Evolutionary conservation across 64 coral and sea anemone genomes (phyloP), one percentile per base, ranked within the genome.

Genomic region (Orbicella faveolata): DNA sequence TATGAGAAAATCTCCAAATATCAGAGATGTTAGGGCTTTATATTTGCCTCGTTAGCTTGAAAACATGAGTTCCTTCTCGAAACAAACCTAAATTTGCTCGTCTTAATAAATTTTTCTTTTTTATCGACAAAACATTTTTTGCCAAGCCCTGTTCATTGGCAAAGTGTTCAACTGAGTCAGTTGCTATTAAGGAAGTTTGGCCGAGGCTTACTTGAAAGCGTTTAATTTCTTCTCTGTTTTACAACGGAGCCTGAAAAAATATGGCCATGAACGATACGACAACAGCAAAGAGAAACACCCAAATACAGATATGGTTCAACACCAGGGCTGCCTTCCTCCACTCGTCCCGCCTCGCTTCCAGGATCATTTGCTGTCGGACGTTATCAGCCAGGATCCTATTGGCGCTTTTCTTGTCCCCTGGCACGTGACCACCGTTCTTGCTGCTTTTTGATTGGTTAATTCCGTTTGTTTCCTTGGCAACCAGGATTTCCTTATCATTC

Each of bases 291-390:
- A 96, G 6, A 72, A 90, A 96, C 36, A 88, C 65, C 91, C 91
- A 96, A 80, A 96, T 96, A 30, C 93, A 96, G 55, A 96, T 79
- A 33, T 89, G 89, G 69, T 96, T 96, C 82, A 96, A 34, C 44
- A 96, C 94, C 21, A 96, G 52, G 21, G 94, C 94, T 0, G 91
- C 94, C 21, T 72, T 93, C 26, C 79, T 85, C 94, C 94, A 96
- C 34, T 96, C 91, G 4, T 93, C 94, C 55, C 90, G 88, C 77
- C 94, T 90, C 75, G 63, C 67, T 93, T 93, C 91, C 78, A 96
- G 59, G 10, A 88, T 74, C 53, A 93, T 92, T 26, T 88, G 87
- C 13, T 96, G 83, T 19, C 61, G 54, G 7, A 96, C 74, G 72
- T 96, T 93, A 59, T 84, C 88, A 8, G 62, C 55, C 11, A 96